Evolutionary conservation across 2,797 vertebrate species (phyloP).

Genomic region (Chlorospingus semifuscus): DNA sequence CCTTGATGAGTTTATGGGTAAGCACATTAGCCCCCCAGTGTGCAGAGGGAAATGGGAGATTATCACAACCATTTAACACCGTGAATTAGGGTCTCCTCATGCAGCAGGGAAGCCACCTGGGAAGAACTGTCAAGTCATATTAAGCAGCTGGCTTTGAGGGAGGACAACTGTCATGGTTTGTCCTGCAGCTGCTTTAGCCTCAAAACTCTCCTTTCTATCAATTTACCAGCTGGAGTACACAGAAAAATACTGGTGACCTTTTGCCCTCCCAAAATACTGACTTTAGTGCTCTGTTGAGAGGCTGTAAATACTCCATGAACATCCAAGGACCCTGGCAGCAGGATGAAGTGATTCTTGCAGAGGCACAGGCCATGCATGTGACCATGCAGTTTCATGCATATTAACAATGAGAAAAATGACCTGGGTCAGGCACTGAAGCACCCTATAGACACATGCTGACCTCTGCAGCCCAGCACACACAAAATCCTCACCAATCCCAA

Average conservation of each 20-base stretch:
- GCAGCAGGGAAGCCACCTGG: background rate
- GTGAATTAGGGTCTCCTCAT: slow-evolving; percentile 7
- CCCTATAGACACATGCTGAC: background rate
- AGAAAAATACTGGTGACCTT: background rate
- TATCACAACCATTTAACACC: background rate
- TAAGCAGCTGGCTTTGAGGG: background rate
- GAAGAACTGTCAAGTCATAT: background rate
- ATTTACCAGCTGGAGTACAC: background rate
- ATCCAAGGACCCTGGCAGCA: background rate
- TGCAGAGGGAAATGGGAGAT: background rate
- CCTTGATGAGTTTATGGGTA: background rate
- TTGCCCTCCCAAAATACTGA: background rate
- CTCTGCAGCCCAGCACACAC: background rate
- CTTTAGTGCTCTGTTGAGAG: background rate
- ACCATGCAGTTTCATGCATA: background rate
- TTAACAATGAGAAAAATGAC: background rate
- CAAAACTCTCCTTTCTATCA: background rate
- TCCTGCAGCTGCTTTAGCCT: background rate
- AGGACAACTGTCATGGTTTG: background rate
- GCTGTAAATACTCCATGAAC: background rate
- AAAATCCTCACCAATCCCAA: background rate
- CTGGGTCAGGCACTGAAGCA: background rate
- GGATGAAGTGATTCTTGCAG: background rate
- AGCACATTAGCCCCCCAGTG: background rate
- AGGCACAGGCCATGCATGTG: background rate